Conservation (phyloP, 1,140 invertebrate genomes). For the Zaprionus ornatus region DNA sequence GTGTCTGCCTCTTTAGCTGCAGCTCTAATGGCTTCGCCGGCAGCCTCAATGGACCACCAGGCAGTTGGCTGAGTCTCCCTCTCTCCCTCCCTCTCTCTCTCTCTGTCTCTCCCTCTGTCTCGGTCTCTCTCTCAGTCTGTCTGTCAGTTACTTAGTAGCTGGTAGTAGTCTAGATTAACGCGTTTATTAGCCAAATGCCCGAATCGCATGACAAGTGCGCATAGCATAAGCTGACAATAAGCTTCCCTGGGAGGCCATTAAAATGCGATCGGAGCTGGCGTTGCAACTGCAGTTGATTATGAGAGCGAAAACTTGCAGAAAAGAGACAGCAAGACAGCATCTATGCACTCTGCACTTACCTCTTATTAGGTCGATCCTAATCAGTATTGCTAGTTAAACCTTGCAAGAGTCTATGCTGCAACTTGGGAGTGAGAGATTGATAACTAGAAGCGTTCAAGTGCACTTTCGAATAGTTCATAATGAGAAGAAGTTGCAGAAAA, state of each 20-base stretch:
- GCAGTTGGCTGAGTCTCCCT: not conserved
- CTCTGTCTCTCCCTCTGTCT: not conserved
- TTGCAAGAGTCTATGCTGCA: rapidly evolving
- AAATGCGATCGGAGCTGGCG: not conserved
- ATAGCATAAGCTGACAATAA: slow-evolving; percentile 36
- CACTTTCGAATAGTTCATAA: not conserved
- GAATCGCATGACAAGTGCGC: slow-evolving; percentile 67
- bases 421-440: not conserved
- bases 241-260: slow-evolving; percentile 27
- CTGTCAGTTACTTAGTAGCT: slow-evolving; percentile 20
- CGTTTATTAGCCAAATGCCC: slow-evolving; percentile 72
- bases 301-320: not conserved
- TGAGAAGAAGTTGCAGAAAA: not conserved
- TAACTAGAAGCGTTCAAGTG: not conserved
- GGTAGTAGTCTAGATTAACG: slow-evolving; percentile 59
- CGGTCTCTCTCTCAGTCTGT: not conserved
- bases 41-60: slow-evolving; percentile 5
- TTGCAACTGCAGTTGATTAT: not conserved
- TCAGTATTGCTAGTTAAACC: not conserved
- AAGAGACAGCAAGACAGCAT: not conserved
- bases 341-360: not conserved
- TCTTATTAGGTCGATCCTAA: not conserved
- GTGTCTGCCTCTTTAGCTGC: not conserved
- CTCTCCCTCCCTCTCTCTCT: not conserved
- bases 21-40: not conserved